Base-by-base conservation (phyloP, 2,113 vertebrate species). In the Xenopus laevis region DNA sequence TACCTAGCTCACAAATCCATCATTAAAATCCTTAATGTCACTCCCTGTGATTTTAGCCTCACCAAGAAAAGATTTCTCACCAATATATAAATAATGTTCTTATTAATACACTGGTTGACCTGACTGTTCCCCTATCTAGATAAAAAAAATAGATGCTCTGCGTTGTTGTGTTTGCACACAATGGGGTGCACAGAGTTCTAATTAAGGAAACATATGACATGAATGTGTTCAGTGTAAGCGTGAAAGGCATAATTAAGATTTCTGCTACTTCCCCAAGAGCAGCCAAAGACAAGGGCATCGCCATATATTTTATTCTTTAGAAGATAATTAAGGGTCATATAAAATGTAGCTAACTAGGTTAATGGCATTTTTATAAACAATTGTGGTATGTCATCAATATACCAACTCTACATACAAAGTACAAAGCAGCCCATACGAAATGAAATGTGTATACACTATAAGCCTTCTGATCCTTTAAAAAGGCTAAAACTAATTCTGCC, bases 11-110 rank as follows among this genome's bases (percentile, higher is more conserved):
- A 70, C 67, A 69, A 63, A 60, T 30, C 66, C 74, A 70, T 77
- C 74, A 64, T 77, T 77, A 77, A 77, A 77, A 64, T 70, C 55
- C 13, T 77, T 63, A 70, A 59, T 77, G 74, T 77, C 74, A 70
- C 59, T 77, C 74, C 74, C 66, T 50, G 67, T 55, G 66, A 77
- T 77, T 77, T 77, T 70, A 61, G 67, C 33, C 47, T 68, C 73
- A 63, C 63, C 65, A 75, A 18, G 60, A 58, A n/a, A 60, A 33
- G 60, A 61, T 68, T 68, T 60, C 44, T 53, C 52, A 40, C 63
- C 74, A 77, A 64, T 59, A 77, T 57, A 57, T 66, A 77, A 70
- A 77, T 64, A 77, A 55, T 15, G 44, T 23, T 70, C 6, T 40
- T 17, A 57, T 62, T 33, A 45, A 77, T 63, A 64, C 74, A 55